phyloP scores from a whole-genome alignment of 1,140 invertebrate species.

The Parapsyche elsis region DNA sequence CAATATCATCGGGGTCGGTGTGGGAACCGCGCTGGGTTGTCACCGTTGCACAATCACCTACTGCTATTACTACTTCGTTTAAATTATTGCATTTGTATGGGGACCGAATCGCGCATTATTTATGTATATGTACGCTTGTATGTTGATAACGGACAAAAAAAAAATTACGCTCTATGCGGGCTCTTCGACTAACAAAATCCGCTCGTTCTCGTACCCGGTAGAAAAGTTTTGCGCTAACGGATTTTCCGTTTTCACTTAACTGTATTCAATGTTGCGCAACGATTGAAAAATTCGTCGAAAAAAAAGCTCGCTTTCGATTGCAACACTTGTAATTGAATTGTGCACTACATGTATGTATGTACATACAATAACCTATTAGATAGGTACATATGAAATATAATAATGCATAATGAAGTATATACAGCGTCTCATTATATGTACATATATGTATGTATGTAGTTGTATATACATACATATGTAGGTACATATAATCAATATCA shows the following conservation, averaged over 20 bases:
- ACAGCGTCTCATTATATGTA: too few relatives aligned
- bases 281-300: too few relatives aligned
- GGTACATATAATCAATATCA: too few relatives aligned
- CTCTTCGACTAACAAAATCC: constrained; percentile 26
- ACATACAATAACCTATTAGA: too few relatives aligned
- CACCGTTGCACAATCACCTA: constrained; percentile 30
- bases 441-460: too few relatives aligned
- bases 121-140: constrained; percentile 34
- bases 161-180: constrained; percentile 40
- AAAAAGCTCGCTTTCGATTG: too few relatives aligned
- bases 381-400: too few relatives aligned
- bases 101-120: constrained; percentile 36
- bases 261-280: constrained; percentile 12
- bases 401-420: too few relatives aligned
- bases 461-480: too few relatives aligned
- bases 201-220: background rate
- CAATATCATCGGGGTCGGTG: constrained; percentile 11
- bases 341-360: too few relatives aligned
- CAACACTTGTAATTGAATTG: too few relatives aligned
- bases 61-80: constrained; percentile 28
- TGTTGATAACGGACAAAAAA: constrained; percentile 35
- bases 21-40: constrained; percentile 40
- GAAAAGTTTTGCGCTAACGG: constrained; percentile 48
- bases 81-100: constrained; percentile 43
- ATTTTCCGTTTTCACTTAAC: constrained; percentile 55